Conservation (phyloP, 2,113 vertebrate genomes). For the Halichoerus grypus region DNA sequence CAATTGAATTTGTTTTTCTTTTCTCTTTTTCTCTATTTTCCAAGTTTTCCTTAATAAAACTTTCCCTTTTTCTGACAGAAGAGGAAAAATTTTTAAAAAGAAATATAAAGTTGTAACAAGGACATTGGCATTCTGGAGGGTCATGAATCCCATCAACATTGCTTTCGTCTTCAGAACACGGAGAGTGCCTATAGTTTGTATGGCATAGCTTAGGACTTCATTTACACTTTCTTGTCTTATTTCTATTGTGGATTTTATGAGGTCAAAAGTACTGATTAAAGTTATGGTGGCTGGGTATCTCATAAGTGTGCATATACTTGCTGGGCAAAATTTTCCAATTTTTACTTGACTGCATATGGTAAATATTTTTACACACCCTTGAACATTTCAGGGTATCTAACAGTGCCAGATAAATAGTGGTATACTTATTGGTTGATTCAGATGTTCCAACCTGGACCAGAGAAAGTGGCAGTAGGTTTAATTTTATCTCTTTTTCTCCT, state of each 20-base stretch:
- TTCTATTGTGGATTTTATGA: neutral
- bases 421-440: neutral
- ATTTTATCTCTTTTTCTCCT: constrained; percentile 36
- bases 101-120: neutral
- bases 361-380: neutral
- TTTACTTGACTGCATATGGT: neutral
- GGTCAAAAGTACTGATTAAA: neutral
- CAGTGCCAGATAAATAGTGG: neutral
- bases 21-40: neutral
- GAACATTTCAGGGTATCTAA: neutral
- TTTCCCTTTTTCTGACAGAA: neutral
- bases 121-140: neutral
- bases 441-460: neutral
- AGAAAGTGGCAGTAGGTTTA: constrained; percentile 1
- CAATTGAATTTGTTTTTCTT: neutral
- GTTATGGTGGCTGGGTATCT: neutral
- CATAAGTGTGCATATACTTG: neutral
- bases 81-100: neutral
- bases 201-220: neutral
- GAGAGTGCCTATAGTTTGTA: neutral
- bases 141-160: neutral
- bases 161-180: neutral
- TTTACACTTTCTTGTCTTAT: neutral
- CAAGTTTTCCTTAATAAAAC: neutral
- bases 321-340: neutral